Evolutionary conservation across 2,113 vertebrate species (phyloP), one percentile per base, ranked within the genome.

Genomic region (Chelonoidis abingdonii): DNA sequence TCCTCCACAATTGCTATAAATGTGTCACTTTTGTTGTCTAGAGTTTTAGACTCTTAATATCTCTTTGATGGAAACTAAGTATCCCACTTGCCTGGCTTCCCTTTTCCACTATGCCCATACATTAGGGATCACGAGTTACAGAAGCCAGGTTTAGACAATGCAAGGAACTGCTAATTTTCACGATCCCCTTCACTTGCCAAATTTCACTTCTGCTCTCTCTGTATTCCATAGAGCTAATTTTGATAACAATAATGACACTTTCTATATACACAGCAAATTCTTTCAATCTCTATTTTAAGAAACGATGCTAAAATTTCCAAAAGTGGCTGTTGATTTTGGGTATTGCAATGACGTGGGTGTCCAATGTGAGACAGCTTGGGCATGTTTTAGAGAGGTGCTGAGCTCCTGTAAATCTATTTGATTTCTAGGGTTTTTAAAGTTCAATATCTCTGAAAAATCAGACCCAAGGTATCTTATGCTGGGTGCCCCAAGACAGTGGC

Each of bases 181-280:
- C 76, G 25, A 82, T 88, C 17, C 2, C 90, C 72, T 16, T 69
- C 47, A 87, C 29, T 90, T 96, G 94, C 89, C 96, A 96, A 1
- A 96, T 97, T 97, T 97, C 93, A 95, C 93, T 97, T 97, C 93
- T 95, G 88, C 88, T 96, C 89, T 90, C 41, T 95, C 76, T 95
- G 92, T 96, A 93, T 82, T 88, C 65, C 31, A 78, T 47, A 80
- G 41, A 94, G 80, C 47, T 93, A 87, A 93, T 95, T 97, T 96
- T 94, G 97, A 96, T 81, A 92, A 81, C 84, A 95, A 91, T 83
- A 93, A 84, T 31, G 88, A 90, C 88, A 50, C 65, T 92, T 84
- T 50, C 88, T 87, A 95, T 97, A 94, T 8, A 12, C 47, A 90
- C 41, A 78, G 17, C 89, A 47, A 1, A 4, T 7, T 17, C 21